Base-by-base conservation (phyloP, 2,888 invertebrate genomes). In the Lithophane socia region DNA sequence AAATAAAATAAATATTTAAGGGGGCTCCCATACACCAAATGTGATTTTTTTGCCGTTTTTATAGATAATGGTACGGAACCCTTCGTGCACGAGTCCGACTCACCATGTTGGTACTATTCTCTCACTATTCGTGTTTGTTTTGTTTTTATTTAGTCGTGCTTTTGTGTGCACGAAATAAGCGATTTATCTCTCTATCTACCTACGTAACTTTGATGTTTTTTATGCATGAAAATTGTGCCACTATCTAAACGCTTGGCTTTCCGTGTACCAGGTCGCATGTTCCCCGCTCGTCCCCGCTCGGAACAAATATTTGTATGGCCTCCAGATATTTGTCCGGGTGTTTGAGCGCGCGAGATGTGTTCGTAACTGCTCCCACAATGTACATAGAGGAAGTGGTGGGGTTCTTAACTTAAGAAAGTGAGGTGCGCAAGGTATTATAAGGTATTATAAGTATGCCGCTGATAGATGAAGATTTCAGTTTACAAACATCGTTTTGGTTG, bases 261-360 rank as follows among this genome's bases (percentile, higher is more conserved):
- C 21, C 2, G 3, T 64, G 12, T 49, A 64, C 12, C 78, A 71
- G 42, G 42, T 56, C 47, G 29, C 16, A 42, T 63, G 12, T 61
- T 58, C 13, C 3, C 2, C n/a, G 1, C 29, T 13, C 13, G 66
- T 58, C 13, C 3, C 2, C n/a, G 1, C 29, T 13, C 13, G 66
- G 49, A 52, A 21, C 63, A 80, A 80, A 79, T 80, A 80, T 69
- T 77, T 73, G 69, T 75, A 63, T 56, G 49, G 49, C 67, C 67
- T 80, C 63, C 67, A 79, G 79, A 80, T 79, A 67, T 74, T 80
- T 74, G 29, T 52, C 21, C 9, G 56, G 47, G n/a, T 52, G 52
- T 72, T 78, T 63, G 49, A 80, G 56, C 56, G 56, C 18, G 54
- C 29, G 29, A 73, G 80, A 67, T 79, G 75, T 67, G n/a, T 63